Evolutionary conservation across 2,797 vertebrate species (phyloP), one percentile per base, ranked within the genome.

Genomic region (Tokudaia muenninki): DNA sequence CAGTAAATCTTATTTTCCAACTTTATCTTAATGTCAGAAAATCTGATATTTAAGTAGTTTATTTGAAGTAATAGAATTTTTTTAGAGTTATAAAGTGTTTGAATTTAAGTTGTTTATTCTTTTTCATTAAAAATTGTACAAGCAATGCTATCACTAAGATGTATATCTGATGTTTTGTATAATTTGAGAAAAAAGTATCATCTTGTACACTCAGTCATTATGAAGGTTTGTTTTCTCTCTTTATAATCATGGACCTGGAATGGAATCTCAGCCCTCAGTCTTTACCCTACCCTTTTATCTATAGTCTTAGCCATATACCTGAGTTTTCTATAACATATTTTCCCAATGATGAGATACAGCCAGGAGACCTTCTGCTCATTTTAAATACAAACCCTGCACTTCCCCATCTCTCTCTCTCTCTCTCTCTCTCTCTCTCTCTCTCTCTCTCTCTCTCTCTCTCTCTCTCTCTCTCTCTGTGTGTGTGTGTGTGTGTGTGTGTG

Each of bases 181-280:
- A 72, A 90, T 55, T 37, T 86, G 70, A 87, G n/a, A 34, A 17
- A 19, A 61, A 93, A 77, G 34, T 19, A 50, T 29, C 17, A 29
- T 16, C 19, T 88, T 89, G 6, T 12, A 12, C 34, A 44, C 2
- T 22, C 5, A 87, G 78, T 57, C 65, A 83, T 91, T 63, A 61
- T 59, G 19, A 80, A 22, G 2, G n/a, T 96, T 98, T 98, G 90
- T 47, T 98, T 98, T 98, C 94, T 98, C 61, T 98, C 98, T 98
- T 98, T 95, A 94, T 97, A 92, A 97, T 93, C 84, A 50, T 96
- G 97, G 96, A 90, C 98, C 98, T 94, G 97, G 94, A 98, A 98
- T 98, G 87, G 95, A 87, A 75, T 94, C 50, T 95, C 37, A 14
- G 57, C 13, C 4, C 11, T 44, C 61, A 55, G 52, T 37, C 82